Percentiles rank a stretch among this genome's conserved stretches.
phyloP scores from a whole-genome alignment of 2,888 invertebrate genomes.

The Sphaerophoria taeniata region DNA sequence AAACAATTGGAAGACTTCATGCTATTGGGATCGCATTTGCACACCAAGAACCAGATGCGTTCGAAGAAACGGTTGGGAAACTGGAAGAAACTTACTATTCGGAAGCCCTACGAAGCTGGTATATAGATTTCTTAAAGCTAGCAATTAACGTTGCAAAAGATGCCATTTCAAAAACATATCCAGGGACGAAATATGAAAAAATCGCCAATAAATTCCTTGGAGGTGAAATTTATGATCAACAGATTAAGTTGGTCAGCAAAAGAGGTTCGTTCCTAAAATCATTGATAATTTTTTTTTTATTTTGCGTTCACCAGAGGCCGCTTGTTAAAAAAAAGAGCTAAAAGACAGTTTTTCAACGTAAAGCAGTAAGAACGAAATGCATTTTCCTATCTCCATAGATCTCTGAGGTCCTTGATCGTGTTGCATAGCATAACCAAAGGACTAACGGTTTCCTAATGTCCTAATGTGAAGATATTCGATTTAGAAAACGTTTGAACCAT shows the following conservation, averaged over 20 bases:
- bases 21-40: slow-evolving; percentile 85
- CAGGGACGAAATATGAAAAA: slow-evolving; percentile 85
- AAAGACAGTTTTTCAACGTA: too few relatives aligned
- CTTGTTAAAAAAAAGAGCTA: too few relatives aligned
- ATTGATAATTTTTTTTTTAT: not conserved
- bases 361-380: too few relatives aligned
- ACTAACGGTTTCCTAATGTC: too few relatives aligned
- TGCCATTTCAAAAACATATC: slow-evolving; percentile 87
- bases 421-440: too few relatives aligned
- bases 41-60: slow-evolving; percentile 84
- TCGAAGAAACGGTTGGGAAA: slow-evolving; percentile 81
- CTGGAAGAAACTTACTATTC: slow-evolving; percentile 85
- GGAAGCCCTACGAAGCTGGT: slow-evolving; percentile 85
- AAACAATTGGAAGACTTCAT: slow-evolving; percentile 85
- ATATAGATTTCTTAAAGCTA: slow-evolving; percentile 84
- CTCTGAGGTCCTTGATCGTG: too few relatives aligned
- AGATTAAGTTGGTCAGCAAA: slow-evolving; percentile 80
- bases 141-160: slow-evolving; percentile 85
- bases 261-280: slow-evolving; percentile 75
- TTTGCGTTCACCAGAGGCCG: too few relatives aligned
- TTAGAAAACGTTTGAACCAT: too few relatives aligned
- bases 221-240: slow-evolving; percentile 83
- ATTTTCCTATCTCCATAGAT: too few relatives aligned
- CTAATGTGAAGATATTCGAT: too few relatives aligned
- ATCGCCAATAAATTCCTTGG: slow-evolving; percentile 85